Evolutionary conservation across 2,888 invertebrate genomes (phyloP).

Genomic region (Loripinus fragilis): DNA sequence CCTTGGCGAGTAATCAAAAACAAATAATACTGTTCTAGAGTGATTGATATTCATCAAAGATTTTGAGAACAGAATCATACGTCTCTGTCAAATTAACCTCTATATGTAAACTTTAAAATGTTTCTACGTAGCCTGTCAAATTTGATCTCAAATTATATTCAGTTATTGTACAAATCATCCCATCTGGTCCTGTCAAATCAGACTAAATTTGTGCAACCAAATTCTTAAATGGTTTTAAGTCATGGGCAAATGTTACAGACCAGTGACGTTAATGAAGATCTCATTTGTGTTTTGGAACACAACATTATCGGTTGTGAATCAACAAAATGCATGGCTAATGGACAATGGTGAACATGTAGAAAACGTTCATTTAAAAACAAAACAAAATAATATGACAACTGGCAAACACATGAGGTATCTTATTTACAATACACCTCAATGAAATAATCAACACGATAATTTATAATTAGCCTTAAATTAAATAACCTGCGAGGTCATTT

Average conservation of each 20-base stretch:
- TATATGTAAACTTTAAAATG: slow-evolving; percentile 23
- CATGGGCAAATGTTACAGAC: too few species aligned
- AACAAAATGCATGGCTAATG: background rate
- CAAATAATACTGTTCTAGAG: background rate
- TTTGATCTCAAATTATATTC: background rate
- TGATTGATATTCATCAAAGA: slow-evolving; percentile 23
- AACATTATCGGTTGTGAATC: slow-evolving; percentile 18
- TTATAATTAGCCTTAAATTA: too few species aligned
- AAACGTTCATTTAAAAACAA: background rate
- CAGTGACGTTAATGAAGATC: slow-evolving; percentile 16
- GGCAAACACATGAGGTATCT: background rate
- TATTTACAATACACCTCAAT: slow-evolving; percentile 6
- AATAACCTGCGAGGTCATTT: slow-evolving; percentile 11
- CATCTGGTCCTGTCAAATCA: background rate
- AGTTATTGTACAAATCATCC: background rate
- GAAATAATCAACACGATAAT: too few species aligned
- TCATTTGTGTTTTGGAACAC: slow-evolving; percentile 36
- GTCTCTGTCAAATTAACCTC: slow-evolving; percentile 17
- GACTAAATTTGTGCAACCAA: slow-evolving; percentile 23
- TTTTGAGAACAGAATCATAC: slow-evolving; percentile 1
- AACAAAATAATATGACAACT: background rate
- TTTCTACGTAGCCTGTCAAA: background rate
- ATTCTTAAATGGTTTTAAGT: slow-evolving; percentile 14
- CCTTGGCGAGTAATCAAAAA: too few species aligned
- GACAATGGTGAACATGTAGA: background rate